Conservation (phyloP, 2,113 vertebrate genomes). For the Toxostoma redivivum region DNA sequence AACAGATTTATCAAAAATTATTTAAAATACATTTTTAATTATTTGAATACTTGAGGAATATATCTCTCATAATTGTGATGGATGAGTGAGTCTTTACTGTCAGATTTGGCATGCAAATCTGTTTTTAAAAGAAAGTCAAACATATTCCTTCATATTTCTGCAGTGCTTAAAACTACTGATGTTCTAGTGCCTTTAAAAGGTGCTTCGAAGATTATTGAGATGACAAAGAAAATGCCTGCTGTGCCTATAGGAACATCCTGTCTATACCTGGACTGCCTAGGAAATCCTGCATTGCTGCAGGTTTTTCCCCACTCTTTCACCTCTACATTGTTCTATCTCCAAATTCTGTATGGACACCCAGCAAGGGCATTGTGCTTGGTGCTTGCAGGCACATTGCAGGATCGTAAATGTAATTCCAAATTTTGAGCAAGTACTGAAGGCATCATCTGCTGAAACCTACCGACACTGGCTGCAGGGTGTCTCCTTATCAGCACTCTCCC, state of each 20-base stretch:
- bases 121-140: constrained; percentile 31
- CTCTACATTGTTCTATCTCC: not conserved
- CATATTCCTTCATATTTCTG: not conserved
- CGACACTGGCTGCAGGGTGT: not conserved
- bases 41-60: constrained; percentile 26
- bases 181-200: not conserved
- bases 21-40: constrained; percentile 30
- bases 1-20: not conserved
- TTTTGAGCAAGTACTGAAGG: not conserved
- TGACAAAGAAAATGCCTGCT: not conserved
- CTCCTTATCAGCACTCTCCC: not conserved
- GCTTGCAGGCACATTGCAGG: not conserved
- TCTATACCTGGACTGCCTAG: not conserved
- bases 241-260: not conserved
- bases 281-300: not conserved
- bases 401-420: not conserved
- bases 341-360: not conserved
- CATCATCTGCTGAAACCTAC: not conserved
- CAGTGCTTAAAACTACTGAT: not conserved
- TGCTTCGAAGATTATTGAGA: not conserved
- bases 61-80: constrained; percentile 20
- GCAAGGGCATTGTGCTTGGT: not conserved
- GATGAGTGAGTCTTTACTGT: constrained; percentile 29
- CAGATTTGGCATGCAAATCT: constrained; percentile 30
- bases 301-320: not conserved